Conservation (phyloP, 2,797 vertebrate genomes). For the Orientallactaga sibirica region DNA sequence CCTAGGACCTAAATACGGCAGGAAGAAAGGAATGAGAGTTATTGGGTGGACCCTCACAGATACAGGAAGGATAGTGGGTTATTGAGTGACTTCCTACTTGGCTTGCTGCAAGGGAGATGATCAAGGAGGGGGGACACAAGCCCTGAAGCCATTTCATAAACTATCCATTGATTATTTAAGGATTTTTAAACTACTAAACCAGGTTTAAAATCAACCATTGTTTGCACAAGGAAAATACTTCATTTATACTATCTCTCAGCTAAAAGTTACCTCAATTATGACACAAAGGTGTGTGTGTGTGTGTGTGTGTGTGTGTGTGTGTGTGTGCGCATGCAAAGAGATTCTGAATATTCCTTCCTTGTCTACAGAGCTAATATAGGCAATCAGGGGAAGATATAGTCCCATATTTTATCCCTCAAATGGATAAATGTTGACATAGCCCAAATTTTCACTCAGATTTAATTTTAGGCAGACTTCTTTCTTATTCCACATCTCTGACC, state of each 20-base stretch:
- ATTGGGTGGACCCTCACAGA: no score
- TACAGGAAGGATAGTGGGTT: no score
- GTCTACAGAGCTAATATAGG: neutral
- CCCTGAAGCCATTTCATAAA: neutral
- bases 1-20: neutral
- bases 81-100: neutral
- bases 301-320: no score
- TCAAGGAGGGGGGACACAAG: neutral
- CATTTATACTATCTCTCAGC: neutral
- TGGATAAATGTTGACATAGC: neutral
- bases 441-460: neutral
- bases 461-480: neutral
- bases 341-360: neutral
- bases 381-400: neutral
- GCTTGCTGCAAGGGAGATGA: neutral
- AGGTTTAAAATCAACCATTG: neutral
- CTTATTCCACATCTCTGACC: neutral
- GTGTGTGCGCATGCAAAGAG: neutral
- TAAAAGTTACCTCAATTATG: neutral
- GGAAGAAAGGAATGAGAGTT: neutral
- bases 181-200: neutral
- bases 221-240: neutral
- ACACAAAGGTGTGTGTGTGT: neutral
- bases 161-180: neutral
- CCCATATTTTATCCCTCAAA: neutral